Evolutionary conservation across 2,113 vertebrate species (phyloP).

Genomic region (Parotia lawesii): DNA sequence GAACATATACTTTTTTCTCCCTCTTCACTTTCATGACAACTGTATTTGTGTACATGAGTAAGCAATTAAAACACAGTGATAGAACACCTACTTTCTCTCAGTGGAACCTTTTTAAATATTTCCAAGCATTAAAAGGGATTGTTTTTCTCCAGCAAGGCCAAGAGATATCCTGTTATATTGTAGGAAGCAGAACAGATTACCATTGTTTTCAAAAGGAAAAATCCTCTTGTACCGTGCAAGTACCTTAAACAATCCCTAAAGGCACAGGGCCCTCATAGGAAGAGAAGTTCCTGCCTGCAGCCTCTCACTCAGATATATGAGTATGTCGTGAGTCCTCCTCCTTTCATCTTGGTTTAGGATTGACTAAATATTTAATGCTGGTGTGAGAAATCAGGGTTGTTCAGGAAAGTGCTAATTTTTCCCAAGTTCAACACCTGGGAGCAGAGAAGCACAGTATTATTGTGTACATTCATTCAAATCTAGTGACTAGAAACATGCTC

Average conservation of each 20-base stretch:
- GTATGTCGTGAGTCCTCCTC: background rate
- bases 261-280: background rate
- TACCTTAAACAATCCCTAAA: background rate
- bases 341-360: background rate
- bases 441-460: background rate
- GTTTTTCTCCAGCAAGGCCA: background rate
- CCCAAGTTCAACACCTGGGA: background rate
- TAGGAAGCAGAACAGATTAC: background rate
- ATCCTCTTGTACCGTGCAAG: background rate
- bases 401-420: background rate
- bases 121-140: background rate
- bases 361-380: background rate
- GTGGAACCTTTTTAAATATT: background rate
- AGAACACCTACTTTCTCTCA: background rate
- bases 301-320: background rate
- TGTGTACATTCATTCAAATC: background rate
- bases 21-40: background rate
- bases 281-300: background rate
- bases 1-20: background rate
- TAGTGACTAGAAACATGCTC: background rate
- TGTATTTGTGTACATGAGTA: background rate
- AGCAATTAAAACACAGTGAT: background rate
- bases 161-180: background rate
- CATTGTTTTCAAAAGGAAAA: background rate
- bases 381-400: background rate